These are phyloP conservation scores for Patella caerulea DNA, from an alignment of 2,888 invertebrate species.

Conservation along the genomic window DNA sequence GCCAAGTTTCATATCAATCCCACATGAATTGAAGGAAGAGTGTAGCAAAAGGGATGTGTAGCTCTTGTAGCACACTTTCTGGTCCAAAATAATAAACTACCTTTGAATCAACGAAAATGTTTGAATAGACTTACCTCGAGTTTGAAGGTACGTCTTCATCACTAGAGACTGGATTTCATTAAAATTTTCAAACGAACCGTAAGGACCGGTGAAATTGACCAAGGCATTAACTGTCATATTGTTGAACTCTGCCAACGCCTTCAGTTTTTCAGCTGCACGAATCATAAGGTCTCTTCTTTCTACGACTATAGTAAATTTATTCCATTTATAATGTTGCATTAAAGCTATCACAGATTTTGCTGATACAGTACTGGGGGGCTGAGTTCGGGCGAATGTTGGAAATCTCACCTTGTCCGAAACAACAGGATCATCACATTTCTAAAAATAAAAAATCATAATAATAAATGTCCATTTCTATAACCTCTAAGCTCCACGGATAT, in stretches of 20 bases:
- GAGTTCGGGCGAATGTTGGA: slow-evolving; percentile 90
- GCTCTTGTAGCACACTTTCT: too few relatives aligned
- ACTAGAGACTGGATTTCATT: slow-evolving; percentile 76
- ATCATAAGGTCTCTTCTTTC: slow-evolving; percentile 47
- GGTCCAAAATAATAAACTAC: too few relatives aligned
- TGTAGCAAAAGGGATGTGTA: too few relatives aligned
- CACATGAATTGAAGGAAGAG: too few relatives aligned
- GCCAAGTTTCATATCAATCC: too few relatives aligned
- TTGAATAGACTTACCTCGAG: slow-evolving; percentile 79
- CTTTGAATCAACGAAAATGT: too few relatives aligned
- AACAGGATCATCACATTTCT: slow-evolving; percentile 91
- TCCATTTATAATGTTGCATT: slow-evolving; percentile 92
- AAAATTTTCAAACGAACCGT: slow-evolving; percentile 35
- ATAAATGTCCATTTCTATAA: too few relatives aligned
- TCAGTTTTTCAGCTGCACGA: slow-evolving; percentile 82
- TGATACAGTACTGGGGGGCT: slow-evolving; percentile 92
- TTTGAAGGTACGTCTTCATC: slow-evolving; percentile 81
- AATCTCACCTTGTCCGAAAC: slow-evolving; percentile 89
- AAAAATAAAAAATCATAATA: slow-evolving; percentile 62
- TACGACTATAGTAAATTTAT: slow-evolving; percentile 79
- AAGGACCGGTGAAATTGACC: slow-evolving; percentile 71
- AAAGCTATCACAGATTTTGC: slow-evolving; percentile 92
- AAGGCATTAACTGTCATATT: slow-evolving; percentile 84
- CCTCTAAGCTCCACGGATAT: too few relatives aligned
- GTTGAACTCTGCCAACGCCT: slow-evolving; percentile 80